Conservation (phyloP, 1,140 invertebrate genomes). For the Thalassaphorura encarpata region DNA sequence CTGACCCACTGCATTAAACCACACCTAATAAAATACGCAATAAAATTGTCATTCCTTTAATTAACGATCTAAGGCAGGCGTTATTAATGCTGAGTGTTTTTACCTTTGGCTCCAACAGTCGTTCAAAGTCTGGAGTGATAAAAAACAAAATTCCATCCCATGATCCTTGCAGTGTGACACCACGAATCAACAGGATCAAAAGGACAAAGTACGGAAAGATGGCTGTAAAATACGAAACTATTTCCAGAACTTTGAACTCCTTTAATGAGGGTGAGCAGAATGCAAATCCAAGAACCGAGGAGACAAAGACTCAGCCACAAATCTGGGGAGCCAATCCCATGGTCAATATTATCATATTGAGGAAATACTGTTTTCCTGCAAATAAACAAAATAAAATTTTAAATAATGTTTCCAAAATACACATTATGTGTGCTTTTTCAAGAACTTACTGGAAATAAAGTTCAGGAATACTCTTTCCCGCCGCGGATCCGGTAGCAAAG, state of each 20-base stretch:
- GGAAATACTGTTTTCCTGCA: constrained; percentile 56
- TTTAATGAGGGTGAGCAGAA: constrained; percentile 62
- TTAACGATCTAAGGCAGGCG: no score
- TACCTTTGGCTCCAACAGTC: constrained; percentile 53
- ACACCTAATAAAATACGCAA: constrained; percentile 1
- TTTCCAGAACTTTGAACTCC: constrained; percentile 70
- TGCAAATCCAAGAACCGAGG: constrained; percentile 60
- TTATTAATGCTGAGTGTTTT: background rate
- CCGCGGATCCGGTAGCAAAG: background rate
- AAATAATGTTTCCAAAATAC: constrained; percentile 48
- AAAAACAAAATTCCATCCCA: constrained; percentile 64
- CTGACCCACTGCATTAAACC: constrained; percentile 79
- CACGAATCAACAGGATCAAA: constrained; percentile 58
- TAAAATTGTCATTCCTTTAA: no score
- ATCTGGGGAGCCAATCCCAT: constrained; percentile 60
- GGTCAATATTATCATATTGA: constrained; percentile 52
- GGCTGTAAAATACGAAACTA: constrained; percentile 47
- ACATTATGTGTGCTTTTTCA: constrained; percentile 41
- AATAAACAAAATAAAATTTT: constrained; percentile 1
- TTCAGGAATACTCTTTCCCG: background rate
- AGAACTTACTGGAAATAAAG: constrained; percentile 38
- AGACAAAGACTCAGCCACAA: constrained; percentile 67
- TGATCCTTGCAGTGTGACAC: constrained; percentile 61
- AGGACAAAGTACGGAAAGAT: constrained; percentile 79
- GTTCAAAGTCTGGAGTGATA: constrained; percentile 56